These are phyloP conservation scores for Listrodromus nycthemerus DNA, from an alignment of 2,888 invertebrate genomes.

Conservation along the genomic window DNA sequence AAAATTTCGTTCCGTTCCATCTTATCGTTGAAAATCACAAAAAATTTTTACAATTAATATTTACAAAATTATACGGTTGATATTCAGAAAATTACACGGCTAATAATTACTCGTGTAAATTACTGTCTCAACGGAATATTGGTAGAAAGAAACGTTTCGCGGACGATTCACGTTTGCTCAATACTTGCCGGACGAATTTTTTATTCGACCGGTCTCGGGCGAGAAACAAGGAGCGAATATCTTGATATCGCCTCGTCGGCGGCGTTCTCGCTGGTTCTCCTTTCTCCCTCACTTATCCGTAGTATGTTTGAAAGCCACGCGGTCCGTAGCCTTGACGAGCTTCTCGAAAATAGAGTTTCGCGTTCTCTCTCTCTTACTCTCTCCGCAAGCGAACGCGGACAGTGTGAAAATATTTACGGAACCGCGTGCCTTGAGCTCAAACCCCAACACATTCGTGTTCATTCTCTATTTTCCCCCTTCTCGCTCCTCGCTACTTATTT, in stretches of 20 bases:
- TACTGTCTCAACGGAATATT: no score
- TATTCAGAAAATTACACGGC: no score
- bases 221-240: conserved; percentile 16
- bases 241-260: background rate
- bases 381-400: conserved; percentile 23
- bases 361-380: background rate
- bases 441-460: background rate
- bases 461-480: conserved; percentile 19
- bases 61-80: no score
- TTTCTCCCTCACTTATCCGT: conserved; percentile 21
- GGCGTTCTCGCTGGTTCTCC: background rate
- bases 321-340: conserved; percentile 53
- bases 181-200: background rate
- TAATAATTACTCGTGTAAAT: no score
- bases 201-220: conserved; percentile 1
- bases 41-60: no score
- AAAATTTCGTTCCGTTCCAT: background rate
- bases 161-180: background rate
- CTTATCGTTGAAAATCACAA: background rate
- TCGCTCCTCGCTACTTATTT: background rate
- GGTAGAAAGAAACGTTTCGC: background rate
- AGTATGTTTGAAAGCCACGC: conserved; percentile 49
- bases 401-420: conserved; percentile 50
- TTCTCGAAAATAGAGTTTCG: conserved; percentile 55
- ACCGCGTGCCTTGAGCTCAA: conserved; percentile 6